Conservation (phyloP, 2,797 vertebrate species). For the Argya squamiceps region DNA sequence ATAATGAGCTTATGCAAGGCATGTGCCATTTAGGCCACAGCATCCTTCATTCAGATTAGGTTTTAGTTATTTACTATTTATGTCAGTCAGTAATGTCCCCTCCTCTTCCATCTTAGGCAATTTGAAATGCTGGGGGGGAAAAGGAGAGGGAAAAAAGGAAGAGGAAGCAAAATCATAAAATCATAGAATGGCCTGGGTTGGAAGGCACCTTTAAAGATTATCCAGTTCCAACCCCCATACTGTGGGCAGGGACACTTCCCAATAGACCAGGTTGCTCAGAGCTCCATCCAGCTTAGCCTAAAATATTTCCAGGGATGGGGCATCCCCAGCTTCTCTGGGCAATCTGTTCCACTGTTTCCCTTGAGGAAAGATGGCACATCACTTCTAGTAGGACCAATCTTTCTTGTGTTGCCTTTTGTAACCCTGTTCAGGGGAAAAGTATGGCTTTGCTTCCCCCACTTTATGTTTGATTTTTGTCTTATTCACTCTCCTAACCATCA, state of each 20-base stretch:
- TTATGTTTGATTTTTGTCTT: not conserved
- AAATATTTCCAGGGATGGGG: not conserved
- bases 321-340: not conserved
- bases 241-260: not conserved
- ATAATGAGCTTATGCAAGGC: not conserved
- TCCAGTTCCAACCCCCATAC: not conserved
- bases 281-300: not conserved
- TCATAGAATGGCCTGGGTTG: not conserved
- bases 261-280: not conserved
- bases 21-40: not conserved
- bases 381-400: not conserved
- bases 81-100: not conserved
- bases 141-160: not conserved
- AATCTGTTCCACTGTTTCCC: not conserved
- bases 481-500: not conserved
- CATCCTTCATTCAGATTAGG: not conserved
- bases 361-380: not conserved
- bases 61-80: not conserved
- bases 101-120: not conserved
- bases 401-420: not conserved
- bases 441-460: not conserved
- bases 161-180: not conserved
- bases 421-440: not conserved
- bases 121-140: rapidly evolving
- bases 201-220: not conserved